phyloP scores from a whole-genome alignment of 2,113 vertebrate species.

The Sylvicapra grimmia region DNA sequence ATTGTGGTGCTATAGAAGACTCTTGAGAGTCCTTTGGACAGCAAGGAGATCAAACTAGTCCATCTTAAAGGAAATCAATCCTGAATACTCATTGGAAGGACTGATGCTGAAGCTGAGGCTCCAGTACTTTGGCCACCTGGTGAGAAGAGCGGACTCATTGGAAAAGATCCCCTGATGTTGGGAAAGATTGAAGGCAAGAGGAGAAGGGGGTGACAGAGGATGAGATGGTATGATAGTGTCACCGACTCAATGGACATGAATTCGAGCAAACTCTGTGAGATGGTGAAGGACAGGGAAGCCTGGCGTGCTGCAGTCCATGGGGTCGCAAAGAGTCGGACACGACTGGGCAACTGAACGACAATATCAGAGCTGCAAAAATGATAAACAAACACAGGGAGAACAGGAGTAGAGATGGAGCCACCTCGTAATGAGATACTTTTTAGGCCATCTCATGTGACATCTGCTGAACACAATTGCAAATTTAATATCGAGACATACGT shows the following conservation, averaged over 20 bases:
- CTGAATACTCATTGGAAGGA: background rate
- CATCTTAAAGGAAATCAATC: background rate
- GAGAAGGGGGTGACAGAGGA: background rate
- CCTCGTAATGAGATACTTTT: background rate
- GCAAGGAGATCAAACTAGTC: background rate
- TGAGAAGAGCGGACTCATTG: background rate
- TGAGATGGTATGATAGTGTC: background rate
- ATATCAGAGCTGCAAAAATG: background rate
- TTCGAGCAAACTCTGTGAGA: background rate
- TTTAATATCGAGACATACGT: background rate
- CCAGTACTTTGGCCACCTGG: background rate
- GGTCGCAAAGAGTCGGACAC: fast-evolving
- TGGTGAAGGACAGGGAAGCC: background rate
- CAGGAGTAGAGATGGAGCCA: background rate
- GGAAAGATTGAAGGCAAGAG: background rate
- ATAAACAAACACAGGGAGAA: background rate
- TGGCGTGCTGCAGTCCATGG: background rate
- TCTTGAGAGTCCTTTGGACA: background rate
- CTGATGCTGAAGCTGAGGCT: background rate
- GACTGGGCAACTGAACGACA: background rate
- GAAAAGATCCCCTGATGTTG: background rate
- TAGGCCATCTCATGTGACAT: background rate
- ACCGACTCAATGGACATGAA: background rate
- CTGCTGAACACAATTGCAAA: background rate
- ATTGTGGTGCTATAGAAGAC: background rate